A percentile compares a stretch with the other conserved stretches of the same genome.
These are phyloP conservation scores for Ostrea denselamellosa DNA, from an alignment of 1,140 invertebrate genomes.

Conservation along the genomic window DNA sequence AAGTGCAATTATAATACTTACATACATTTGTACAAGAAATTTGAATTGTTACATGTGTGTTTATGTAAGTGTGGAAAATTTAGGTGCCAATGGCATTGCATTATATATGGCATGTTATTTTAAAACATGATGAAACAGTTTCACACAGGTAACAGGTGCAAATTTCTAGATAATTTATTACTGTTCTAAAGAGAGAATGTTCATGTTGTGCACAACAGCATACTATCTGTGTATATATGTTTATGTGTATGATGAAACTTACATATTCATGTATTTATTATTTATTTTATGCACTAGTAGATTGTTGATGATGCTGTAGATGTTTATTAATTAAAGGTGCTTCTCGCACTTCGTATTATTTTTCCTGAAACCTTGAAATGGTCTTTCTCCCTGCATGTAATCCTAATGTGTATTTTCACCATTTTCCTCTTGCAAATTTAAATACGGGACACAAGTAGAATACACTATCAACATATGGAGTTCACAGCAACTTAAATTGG, in stretches of 20 bases:
- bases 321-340: background rate
- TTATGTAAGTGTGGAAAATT: background rate
- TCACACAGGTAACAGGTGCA: no score
- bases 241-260: background rate
- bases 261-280: background rate
- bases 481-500: no score
- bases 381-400: no score
- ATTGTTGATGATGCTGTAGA: background rate
- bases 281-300: no score
- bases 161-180: no score
- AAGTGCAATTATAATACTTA: background rate
- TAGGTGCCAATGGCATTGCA: no score
- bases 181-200: no score
- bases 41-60: background rate
- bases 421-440: background rate
- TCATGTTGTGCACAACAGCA: no score
- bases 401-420: no score
- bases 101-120: no score
- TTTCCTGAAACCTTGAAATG: background rate
- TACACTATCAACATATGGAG: background rate
- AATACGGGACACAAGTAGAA: background rate
- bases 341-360: background rate
- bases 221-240: background rate
- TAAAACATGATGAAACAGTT: no score
- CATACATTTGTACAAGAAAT: background rate